These are phyloP conservation scores for human (Homo sapiens) DNA, from an alignment of 2,113 vertebrate genomes.

Conservation along the genomic window DNA sequence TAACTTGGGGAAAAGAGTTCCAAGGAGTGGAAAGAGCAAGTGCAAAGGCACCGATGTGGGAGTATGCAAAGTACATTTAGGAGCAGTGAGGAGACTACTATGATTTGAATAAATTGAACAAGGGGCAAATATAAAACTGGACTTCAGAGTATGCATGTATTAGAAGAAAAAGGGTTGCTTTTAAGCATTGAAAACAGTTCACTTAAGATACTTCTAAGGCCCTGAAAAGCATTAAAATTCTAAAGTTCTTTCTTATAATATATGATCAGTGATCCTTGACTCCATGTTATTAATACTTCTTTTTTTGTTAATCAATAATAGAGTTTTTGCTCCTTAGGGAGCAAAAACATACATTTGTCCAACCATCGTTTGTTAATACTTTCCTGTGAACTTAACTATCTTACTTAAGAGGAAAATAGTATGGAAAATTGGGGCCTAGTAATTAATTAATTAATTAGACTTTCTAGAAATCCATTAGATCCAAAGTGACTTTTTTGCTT, in stretches of 20 bases:
- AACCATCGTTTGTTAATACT: conserved; percentile 41
- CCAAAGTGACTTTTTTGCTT: background rate
- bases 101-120: background rate
- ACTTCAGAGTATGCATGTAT: background rate
- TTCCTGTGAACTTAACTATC: conserved; percentile 45
- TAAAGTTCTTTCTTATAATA: conserved; percentile 32
- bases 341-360: conserved; percentile 53
- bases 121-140: background rate
- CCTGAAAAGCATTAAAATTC: background rate
- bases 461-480: conserved; percentile 12
- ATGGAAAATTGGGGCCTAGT: background rate
- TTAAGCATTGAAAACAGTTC: background rate
- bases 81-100: background rate
- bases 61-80: background rate
- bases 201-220: background rate
- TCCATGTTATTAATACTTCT: conserved; percentile 62
- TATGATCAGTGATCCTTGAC: conserved; percentile 59
- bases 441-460: background rate
- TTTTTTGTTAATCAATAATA: conserved; percentile 47
- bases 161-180: background rate
- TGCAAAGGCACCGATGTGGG: background rate
- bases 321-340: conserved; percentile 44
- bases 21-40: background rate
- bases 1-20: background rate
- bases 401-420: conserved; percentile 42